These are phyloP conservation scores for Unio pictorum DNA, from an alignment of 2,888 invertebrate genomes.

Conservation along the genomic window DNA sequence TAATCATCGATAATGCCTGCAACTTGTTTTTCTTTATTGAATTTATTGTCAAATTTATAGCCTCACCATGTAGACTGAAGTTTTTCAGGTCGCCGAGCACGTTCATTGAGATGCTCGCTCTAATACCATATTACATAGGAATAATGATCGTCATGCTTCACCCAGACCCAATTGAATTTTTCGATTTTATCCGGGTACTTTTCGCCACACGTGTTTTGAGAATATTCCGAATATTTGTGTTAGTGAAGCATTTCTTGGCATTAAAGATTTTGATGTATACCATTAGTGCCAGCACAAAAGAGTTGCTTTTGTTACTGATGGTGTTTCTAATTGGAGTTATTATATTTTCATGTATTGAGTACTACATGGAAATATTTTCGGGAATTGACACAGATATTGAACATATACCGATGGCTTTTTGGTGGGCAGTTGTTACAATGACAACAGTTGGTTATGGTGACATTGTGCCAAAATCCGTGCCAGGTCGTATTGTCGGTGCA, in stretches of 20 bases:
- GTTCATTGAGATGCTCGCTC: conserved; percentile 41
- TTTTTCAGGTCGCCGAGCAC: conserved; percentile 42
- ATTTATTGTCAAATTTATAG: conserved; percentile 41
- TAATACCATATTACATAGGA: conserved; percentile 50
- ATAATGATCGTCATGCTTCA: conserved; percentile 40
- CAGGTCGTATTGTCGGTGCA: conserved; percentile 47
- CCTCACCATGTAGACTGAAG: conserved; percentile 40
- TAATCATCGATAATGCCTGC: conserved; percentile 48
- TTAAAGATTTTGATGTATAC: conserved; percentile 53
- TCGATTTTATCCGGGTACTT: conserved; percentile 40
- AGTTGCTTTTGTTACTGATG: conserved; percentile 44
- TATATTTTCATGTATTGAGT: conserved; percentile 50
- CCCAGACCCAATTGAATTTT: conserved; percentile 39
- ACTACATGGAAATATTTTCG: conserved; percentile 51
- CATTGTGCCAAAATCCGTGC: conserved; percentile 41
- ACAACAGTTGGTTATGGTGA: conserved; percentile 82
- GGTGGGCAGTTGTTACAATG: conserved; percentile 92
- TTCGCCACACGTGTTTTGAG: conserved; percentile 44
- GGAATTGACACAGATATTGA: conserved; percentile 36
- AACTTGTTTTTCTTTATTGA: conserved; percentile 50
- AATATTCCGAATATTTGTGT: conserved; percentile 50
- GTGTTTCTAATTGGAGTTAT: conserved; percentile 48
- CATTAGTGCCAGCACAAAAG: conserved; percentile 48
- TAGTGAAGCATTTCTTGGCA: conserved; percentile 53
- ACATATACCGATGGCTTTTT: conserved; percentile 84